These are phyloP conservation scores for Lapara coniferarum DNA, from an alignment of 2,888 invertebrate species.

Conservation along the genomic window DNA sequence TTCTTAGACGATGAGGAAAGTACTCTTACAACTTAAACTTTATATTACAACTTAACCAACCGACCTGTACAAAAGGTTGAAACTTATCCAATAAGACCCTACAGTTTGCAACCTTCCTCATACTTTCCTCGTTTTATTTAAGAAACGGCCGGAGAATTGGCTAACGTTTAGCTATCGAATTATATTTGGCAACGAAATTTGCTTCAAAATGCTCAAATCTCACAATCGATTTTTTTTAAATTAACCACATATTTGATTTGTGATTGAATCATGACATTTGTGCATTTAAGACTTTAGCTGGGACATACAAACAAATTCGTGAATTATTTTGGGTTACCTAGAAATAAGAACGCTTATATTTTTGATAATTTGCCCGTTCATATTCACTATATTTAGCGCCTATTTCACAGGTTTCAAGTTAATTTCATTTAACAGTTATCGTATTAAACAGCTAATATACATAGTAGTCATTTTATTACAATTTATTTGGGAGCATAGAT, in stretches of 20 bases:
- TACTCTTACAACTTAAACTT: constrained; percentile 63
- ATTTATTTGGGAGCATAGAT: too few species aligned
- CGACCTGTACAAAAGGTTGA: constrained; percentile 61
- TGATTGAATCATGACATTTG: not conserved
- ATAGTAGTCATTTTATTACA: too few species aligned
- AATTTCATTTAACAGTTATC: too few species aligned
- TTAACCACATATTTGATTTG: constrained; percentile 8
- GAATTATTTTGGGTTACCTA: too few species aligned
- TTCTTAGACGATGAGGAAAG: constrained; percentile 45
- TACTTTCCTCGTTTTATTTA: constrained; percentile 52
- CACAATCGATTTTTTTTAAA: not conserved
- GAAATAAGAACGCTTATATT: too few species aligned
- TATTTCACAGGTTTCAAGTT: too few species aligned
- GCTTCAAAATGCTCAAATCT: constrained; percentile 13
- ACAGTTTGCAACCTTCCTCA: constrained; percentile 49
- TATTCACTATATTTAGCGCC: too few species aligned
- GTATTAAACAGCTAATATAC: too few species aligned
- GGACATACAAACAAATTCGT: too few species aligned
- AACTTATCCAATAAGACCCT: constrained; percentile 77
- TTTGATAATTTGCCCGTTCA: too few species aligned
- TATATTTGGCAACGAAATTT: constrained; percentile 22
- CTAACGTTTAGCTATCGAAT: constrained; percentile 11
- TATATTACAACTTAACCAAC: constrained; percentile 72
- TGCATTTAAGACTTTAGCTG: too few species aligned
- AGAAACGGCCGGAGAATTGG: constrained; percentile 46